phyloP scores from a whole-genome alignment of 1,140 invertebrate species.

The Phymorhynchus buccinoides region DNA sequence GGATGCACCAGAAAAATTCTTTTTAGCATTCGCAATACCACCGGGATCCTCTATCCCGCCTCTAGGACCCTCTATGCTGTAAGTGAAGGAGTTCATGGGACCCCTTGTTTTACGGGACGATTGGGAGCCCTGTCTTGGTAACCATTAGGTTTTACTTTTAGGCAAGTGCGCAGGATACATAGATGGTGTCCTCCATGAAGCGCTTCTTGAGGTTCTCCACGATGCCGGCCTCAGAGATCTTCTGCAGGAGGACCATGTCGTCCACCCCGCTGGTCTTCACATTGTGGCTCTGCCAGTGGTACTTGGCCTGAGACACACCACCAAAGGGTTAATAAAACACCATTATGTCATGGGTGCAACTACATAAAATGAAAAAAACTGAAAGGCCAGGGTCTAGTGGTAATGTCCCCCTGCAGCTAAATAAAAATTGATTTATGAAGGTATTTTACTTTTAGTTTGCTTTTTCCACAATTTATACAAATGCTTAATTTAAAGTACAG shows the following conservation, averaged over 20 bases:
- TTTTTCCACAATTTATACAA: background rate
- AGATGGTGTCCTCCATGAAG: slow-evolving; percentile 84
- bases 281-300: slow-evolving; percentile 86
- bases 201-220: slow-evolving; percentile 84
- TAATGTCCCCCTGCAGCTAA: no score
- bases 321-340: background rate
- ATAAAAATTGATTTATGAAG: background rate
- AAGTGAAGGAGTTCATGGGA: no score
- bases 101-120: no score
- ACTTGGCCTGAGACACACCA: slow-evolving; percentile 58
- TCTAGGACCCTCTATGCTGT: no score
- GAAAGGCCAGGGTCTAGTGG: no score
- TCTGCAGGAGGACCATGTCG: slow-evolving; percentile 86
- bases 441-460: background rate
- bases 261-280: slow-evolving; percentile 84
- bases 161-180: slow-evolving; percentile 81
- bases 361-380: background rate
- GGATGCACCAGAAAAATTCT: no score
- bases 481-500: background rate
- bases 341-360: background rate
- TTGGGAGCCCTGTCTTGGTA: no score
- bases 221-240: slow-evolving; percentile 82
- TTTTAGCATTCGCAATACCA: no score
- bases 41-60: no score
- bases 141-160: no score